These are phyloP conservation scores for Polydrusus pterygomalis DNA, from an alignment of 2,888 invertebrate genomes.

Conservation along the genomic window DNA sequence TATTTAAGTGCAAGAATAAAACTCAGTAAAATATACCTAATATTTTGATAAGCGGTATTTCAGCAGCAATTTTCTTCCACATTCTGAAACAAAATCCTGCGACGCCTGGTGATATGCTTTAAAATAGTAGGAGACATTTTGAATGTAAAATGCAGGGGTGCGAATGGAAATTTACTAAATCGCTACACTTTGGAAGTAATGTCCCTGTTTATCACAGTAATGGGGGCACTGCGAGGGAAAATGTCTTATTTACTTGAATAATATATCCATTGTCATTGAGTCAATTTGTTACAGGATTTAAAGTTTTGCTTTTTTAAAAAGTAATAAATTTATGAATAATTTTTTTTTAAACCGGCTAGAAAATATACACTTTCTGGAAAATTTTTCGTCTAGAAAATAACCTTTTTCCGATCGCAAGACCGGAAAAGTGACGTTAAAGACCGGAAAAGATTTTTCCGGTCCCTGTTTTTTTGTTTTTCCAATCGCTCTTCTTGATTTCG, in stretches of 20 bases:
- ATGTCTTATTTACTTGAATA: constrained; percentile 53
- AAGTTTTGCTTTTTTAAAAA: not conserved
- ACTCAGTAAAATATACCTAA: not conserved
- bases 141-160: constrained; percentile 56
- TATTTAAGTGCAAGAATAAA: no score
- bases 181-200: constrained; percentile 57
- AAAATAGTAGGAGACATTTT: constrained; percentile 51
- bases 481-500: no score
- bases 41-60: constrained; percentile 25
- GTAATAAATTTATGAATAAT: no score
- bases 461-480: no score
- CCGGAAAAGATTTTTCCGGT: no score
- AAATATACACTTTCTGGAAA: no score
- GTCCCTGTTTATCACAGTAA: constrained; percentile 57
- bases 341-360: no score
- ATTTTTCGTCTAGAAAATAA: no score
- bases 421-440: no score
- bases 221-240: constrained; percentile 46
- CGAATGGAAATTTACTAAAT: constrained; percentile 57
- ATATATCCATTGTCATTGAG: constrained; percentile 48
- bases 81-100: constrained; percentile 45
- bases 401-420: no score
- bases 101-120: constrained; percentile 38
- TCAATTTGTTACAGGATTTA: constrained; percentile 41
- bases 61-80: constrained; percentile 41